These are phyloP conservation scores for Thymallus thymallus DNA, from an alignment of 2,113 vertebrate genomes.

Conservation along the genomic window DNA sequence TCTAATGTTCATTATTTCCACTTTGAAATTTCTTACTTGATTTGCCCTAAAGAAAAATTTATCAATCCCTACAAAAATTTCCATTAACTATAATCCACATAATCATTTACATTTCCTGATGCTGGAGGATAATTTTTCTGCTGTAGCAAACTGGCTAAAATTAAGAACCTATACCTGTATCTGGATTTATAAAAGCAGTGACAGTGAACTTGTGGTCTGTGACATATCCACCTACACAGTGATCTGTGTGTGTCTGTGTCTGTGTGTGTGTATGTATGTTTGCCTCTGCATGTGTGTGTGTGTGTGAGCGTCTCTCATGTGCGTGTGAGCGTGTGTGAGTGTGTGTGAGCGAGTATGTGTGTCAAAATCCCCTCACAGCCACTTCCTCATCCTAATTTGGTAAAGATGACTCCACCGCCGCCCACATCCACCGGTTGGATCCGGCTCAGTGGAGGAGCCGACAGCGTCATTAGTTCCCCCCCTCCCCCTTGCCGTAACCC, in stretches of 20 bases:
- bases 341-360: too few relatives aligned
- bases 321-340: too few relatives aligned
- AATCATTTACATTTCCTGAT: too few relatives aligned
- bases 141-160: neutral
- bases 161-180: neutral
- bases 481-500: conserved; percentile 2
- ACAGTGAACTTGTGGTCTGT: neutral
- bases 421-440: conserved; percentile 19
- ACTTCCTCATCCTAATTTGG: conserved; percentile 36
- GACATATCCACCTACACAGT: conserved; percentile 11
- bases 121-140: neutral
- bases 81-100: too few relatives aligned
- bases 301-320: neutral
- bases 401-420: conserved; percentile 31
- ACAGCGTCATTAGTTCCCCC: neutral
- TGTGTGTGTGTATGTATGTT: neutral
- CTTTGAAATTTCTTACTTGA: too few relatives aligned
- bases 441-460: conserved; percentile 2
- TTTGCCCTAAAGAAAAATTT: too few relatives aligned
- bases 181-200: neutral
- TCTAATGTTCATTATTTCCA: too few relatives aligned
- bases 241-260: neutral
- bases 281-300: neutral
- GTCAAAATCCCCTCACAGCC: conserved; percentile 17
- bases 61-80: too few relatives aligned